A percentile compares a stretch with the other conserved stretches of the same genome.
These are phyloP conservation scores for Furcula furcula DNA, from an alignment of 2,888 invertebrate species.

Conservation along the genomic window DNA sequence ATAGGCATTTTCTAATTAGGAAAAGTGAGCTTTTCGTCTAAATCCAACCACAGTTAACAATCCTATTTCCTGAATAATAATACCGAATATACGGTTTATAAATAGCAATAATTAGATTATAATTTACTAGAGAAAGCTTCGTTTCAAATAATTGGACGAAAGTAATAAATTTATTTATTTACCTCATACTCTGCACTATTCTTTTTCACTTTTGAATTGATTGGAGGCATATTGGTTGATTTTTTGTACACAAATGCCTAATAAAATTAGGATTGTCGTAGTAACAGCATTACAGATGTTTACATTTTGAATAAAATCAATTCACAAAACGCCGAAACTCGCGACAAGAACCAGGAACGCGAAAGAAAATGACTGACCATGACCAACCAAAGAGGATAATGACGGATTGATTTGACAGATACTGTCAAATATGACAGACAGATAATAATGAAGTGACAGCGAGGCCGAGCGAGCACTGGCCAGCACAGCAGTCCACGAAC, in stretches of 20 bases:
- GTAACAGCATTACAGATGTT: conserved; percentile 21
- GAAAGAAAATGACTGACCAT: conserved; percentile 21
- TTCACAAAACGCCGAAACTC: conserved; percentile 45
- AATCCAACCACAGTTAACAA: too few species aligned
- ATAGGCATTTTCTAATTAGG: too few species aligned
- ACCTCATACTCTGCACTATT: conserved; percentile 76
- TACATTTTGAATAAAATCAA: conserved; percentile 42
- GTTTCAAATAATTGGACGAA: not conserved
- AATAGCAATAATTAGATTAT: not conserved
- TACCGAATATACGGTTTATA: too few species aligned
- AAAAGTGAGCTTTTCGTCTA: too few species aligned
- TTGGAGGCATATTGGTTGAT: conserved; percentile 62
- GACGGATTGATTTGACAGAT: too few species aligned
- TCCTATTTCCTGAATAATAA: too few species aligned
- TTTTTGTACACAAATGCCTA: conserved; percentile 7
- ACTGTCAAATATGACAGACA: too few species aligned
- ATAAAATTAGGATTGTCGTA: conserved; percentile 17
- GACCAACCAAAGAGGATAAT: too few species aligned
- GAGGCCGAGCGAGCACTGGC: too few species aligned
- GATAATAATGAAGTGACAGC: too few species aligned
- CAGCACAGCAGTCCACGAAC: too few species aligned
- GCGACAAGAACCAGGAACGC: conserved; percentile 31
- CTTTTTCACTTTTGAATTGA: conserved; percentile 73
- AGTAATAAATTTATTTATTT: conserved; percentile 47
- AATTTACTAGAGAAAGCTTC: not conserved